These are phyloP conservation scores for Sciurus vulgaris DNA, from an alignment of 2,797 vertebrate genomes.

Conservation along the genomic window DNA sequence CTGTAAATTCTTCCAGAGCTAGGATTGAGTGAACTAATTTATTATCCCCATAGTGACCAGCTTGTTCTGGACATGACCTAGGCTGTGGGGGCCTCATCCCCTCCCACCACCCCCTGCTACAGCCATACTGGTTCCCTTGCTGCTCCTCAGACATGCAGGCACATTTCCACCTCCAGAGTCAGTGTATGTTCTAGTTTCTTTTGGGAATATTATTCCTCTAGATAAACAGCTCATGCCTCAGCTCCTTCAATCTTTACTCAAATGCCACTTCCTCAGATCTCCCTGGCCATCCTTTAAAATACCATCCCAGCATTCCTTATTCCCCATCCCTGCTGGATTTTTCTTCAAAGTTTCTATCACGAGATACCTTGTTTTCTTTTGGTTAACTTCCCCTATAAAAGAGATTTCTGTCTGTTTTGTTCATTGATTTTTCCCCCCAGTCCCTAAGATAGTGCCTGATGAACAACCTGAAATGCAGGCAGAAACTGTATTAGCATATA, in stretches of 20 bases:
- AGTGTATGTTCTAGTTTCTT: not conserved
- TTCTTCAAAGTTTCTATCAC: not conserved
- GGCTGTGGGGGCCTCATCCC: not conserved
- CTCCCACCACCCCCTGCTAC: not conserved
- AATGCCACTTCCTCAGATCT: not conserved
- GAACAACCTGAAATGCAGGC: constrained; percentile 20
- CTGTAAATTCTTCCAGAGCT: not conserved
- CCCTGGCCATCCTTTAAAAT: not conserved
- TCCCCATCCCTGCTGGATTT: not conserved
- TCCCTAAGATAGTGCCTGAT: not conserved
- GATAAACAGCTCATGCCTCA: not conserved
- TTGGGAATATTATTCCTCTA: not conserved
- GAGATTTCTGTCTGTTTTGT: not conserved
- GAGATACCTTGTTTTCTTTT: constrained; percentile 9
- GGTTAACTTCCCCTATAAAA: not conserved
- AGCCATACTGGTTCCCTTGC: not conserved
- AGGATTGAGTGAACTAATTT: not conserved
- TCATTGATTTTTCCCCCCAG: not conserved
- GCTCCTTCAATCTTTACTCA: constrained; percentile 33
- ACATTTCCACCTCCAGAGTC: not conserved
- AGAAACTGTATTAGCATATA: not conserved
- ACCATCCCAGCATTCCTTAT: not conserved
- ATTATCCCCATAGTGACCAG: not conserved
- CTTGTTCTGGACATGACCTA: not conserved
- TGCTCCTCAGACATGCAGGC: not conserved